Percentiles rank a stretch among this genome's conserved stretches.
phyloP scores from a whole-genome alignment of 2,797 vertebrate species.

The Chaenodraco wilsoni region DNA sequence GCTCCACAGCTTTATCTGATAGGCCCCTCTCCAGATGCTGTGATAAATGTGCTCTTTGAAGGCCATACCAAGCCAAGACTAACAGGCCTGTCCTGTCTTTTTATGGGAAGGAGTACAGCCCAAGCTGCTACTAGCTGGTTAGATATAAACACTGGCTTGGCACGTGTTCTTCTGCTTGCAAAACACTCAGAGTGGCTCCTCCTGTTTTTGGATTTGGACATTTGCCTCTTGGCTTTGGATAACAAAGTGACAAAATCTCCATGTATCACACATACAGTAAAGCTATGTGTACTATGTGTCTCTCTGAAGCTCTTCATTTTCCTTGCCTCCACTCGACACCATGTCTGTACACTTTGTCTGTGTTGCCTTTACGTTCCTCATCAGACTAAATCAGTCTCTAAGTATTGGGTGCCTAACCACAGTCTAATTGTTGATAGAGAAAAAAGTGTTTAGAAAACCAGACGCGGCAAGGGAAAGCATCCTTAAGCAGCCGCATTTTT shows the following conservation, averaged over 20 bases:
- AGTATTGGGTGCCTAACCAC: slow-evolving; percentile 43
- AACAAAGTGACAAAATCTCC: background rate
- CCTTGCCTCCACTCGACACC: background rate
- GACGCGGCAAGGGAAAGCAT: slow-evolving; percentile 11
- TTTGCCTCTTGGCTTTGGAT: slow-evolving; percentile 30
- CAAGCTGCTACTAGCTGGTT: slow-evolving; percentile 60
- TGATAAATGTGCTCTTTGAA: slow-evolving; percentile 85
- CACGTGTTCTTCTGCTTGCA: slow-evolving; percentile 41
- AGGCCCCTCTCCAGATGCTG: slow-evolving; percentile 77
- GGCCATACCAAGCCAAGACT: slow-evolving; percentile 61
- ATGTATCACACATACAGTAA: background rate
- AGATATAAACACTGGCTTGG: slow-evolving; percentile 63
- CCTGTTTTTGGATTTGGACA: slow-evolving; percentile 33
- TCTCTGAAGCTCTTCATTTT: background rate
- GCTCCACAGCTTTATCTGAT: slow-evolving; percentile 78
- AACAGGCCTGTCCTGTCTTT: slow-evolving; percentile 68
- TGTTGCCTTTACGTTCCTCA: slow-evolving; percentile 19
- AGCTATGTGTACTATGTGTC: background rate
- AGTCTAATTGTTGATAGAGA: slow-evolving; percentile 44
- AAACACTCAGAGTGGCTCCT: slow-evolving; percentile 40
- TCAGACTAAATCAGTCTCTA: slow-evolving; percentile 33
- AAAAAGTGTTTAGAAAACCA: too few relatives aligned
- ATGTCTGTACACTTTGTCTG: slow-evolving; percentile 1
- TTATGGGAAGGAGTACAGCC: slow-evolving; percentile 67
- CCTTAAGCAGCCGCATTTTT: background rate